Conservation (phyloP, 2,113 vertebrate genomes). For the Channa maculata region DNA sequence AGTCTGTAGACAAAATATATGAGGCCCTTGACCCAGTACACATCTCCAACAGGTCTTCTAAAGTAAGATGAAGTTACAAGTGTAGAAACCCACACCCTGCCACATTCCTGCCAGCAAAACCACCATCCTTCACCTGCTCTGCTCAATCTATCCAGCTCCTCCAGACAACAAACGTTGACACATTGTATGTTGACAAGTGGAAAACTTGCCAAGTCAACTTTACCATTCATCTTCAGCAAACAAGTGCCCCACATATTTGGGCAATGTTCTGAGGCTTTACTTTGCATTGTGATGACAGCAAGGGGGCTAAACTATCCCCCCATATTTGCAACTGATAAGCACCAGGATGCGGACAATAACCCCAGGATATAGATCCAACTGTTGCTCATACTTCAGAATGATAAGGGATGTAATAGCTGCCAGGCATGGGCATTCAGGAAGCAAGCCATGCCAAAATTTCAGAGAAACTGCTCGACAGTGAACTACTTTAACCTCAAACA, state of each 20-base stretch:
- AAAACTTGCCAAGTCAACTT: conserved; percentile 21
- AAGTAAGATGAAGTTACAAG: conserved; percentile 64
- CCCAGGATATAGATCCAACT: conserved; percentile 1
- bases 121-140: conserved; percentile 72
- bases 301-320: conserved; percentile 44
- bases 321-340: conserved; percentile 61
- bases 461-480: conserved; percentile 25
- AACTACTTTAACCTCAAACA: conserved; percentile 57
- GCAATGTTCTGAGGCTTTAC: background rate
- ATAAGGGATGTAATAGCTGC: conserved; percentile 5
- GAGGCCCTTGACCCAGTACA: conserved; percentile 1
- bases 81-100: conserved; percentile 32
- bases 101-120: conserved; percentile 48
- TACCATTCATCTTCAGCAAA: conserved; percentile 14
- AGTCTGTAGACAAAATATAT: conserved; percentile 39
- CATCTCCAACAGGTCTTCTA: conserved; percentile 19
- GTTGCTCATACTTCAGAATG: conserved; percentile 5
- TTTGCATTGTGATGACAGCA: conserved; percentile 37
- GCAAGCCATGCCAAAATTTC: background rate
- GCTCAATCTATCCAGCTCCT: conserved; percentile 40
- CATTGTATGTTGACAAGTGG: conserved; percentile 38
- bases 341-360: conserved; percentile 45
- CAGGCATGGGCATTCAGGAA: conserved; percentile 5
- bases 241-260: conserved; percentile 6
- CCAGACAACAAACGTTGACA: conserved; percentile 11